Conservation (phyloP, 2,797 vertebrate species). For the Lithobates sylvaticus region DNA sequence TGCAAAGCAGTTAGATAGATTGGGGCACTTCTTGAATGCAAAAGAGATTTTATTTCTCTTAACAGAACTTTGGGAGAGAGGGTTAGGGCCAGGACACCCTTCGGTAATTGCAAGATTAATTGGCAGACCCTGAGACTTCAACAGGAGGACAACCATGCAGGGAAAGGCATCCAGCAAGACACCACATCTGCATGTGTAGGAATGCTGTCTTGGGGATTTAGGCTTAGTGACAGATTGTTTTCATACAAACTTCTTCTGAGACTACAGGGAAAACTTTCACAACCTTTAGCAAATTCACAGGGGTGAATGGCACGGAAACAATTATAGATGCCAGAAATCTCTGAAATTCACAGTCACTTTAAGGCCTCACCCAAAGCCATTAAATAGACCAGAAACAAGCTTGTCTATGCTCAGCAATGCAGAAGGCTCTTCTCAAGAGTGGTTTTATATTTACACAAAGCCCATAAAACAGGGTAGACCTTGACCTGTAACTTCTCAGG, state of each 20-base stretch:
- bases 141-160: too few relatives aligned
- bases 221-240: not conserved
- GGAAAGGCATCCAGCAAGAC: too few relatives aligned
- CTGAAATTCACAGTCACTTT: slow-evolving; percentile 8
- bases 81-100: too few relatives aligned
- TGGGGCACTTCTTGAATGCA: too few relatives aligned
- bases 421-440: slow-evolving; percentile 63
- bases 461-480: slow-evolving; percentile 65
- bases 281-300: not conserved
- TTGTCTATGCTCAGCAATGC: slow-evolving; percentile 27
- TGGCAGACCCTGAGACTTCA: too few relatives aligned
- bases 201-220: too few relatives aligned
- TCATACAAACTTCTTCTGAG: not conserved
- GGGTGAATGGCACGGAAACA: slow-evolving; percentile 50
- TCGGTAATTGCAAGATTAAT: too few relatives aligned
- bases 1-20: too few relatives aligned
- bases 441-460: slow-evolving; percentile 68
- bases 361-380: slow-evolving; percentile 41
- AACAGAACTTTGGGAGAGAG: too few relatives aligned
- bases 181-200: too few relatives aligned
- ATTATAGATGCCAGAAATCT: slow-evolving; percentile 22
- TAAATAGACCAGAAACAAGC: slow-evolving; percentile 36
- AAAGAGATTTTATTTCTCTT: too few relatives aligned
- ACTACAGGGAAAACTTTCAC: not conserved
- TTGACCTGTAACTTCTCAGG: slow-evolving; percentile 64